These are phyloP conservation scores for Panurus biarmicus DNA, from an alignment of 2,113 vertebrate species.

Conservation along the genomic window DNA sequence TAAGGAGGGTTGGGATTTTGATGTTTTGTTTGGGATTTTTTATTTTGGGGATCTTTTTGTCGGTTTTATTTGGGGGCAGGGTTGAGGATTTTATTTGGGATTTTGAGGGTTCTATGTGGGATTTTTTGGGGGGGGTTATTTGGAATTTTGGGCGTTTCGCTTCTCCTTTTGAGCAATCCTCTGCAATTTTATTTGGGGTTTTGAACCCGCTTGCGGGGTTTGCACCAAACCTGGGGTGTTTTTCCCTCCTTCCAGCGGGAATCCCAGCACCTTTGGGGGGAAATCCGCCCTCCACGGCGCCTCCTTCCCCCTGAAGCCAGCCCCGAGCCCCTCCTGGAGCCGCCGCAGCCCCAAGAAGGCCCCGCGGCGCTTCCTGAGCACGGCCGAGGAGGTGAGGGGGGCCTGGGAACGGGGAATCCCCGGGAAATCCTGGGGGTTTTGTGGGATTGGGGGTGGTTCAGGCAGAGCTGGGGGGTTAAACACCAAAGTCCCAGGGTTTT, in stretches of 20 bases:
- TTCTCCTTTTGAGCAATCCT: too few species aligned
- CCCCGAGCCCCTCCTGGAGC: slow-evolving; percentile 65
- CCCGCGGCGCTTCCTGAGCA: slow-evolving; percentile 65
- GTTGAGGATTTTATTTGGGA: neutral
- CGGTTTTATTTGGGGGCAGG: too few species aligned
- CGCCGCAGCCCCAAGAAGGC: slow-evolving; percentile 75
- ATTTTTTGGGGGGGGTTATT: neutral
- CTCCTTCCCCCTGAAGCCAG: slow-evolving; percentile 71
- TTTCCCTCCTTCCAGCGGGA: slow-evolving; percentile 14
- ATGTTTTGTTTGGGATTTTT: too few species aligned
- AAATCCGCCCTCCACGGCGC: slow-evolving; percentile 37
- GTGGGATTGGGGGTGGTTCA: accelerated
- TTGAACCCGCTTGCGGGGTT: accelerated
- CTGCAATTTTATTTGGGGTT: neutral
- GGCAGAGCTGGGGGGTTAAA: neutral
- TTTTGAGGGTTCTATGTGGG: too few species aligned
- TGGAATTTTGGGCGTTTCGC: neutral
- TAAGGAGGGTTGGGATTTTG: too few species aligned
- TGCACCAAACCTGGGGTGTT: accelerated
- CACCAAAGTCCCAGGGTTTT: accelerated
- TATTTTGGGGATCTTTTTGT: too few species aligned
- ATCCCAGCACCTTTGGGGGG: slow-evolving; percentile 50
- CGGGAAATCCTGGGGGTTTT: accelerated
- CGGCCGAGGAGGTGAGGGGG: slow-evolving; percentile 67
- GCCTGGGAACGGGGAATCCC: neutral